These are phyloP conservation scores for Spinus olivaceus DNA, from an alignment of 2,797 vertebrate species.

Conservation along the genomic window DNA sequence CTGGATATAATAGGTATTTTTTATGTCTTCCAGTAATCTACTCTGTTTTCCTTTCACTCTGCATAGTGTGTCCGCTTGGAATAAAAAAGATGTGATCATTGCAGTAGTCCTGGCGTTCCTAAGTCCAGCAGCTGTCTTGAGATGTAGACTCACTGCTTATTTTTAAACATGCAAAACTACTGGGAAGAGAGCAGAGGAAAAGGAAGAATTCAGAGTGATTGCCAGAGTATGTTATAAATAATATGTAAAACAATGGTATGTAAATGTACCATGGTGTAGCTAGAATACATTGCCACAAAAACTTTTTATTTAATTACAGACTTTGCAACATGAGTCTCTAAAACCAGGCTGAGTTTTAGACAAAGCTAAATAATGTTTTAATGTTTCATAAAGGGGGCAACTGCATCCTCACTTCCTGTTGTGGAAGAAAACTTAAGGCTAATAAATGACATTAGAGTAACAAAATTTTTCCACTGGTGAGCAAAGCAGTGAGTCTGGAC, in stretches of 20 bases:
- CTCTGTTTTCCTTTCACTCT: not conserved
- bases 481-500: not conserved
- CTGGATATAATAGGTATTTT: not conserved
- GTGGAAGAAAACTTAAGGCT: not conserved
- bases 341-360: not conserved
- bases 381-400: not conserved
- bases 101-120: not conserved
- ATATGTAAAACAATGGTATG: not conserved
- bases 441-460: not conserved
- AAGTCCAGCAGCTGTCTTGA: conserved; percentile 26
- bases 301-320: conserved; percentile 20
- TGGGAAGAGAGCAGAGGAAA: conserved; percentile 18
- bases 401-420: not conserved
- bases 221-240: not conserved
- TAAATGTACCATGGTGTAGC: not conserved
- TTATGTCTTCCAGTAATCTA: not conserved
- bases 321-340: not conserved
- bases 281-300: not conserved
- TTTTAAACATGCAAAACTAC: conserved; percentile 14
- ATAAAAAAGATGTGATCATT: conserved; percentile 1
- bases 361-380: not conserved
- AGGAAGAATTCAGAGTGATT: conserved; percentile 22
- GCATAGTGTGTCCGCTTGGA: not conserved
- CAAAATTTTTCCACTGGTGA: not conserved
- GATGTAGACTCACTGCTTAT: not conserved